These are phyloP conservation scores for Eubasilissa splendida DNA, from an alignment of 2,888 invertebrate genomes.

Conservation along the genomic window DNA sequence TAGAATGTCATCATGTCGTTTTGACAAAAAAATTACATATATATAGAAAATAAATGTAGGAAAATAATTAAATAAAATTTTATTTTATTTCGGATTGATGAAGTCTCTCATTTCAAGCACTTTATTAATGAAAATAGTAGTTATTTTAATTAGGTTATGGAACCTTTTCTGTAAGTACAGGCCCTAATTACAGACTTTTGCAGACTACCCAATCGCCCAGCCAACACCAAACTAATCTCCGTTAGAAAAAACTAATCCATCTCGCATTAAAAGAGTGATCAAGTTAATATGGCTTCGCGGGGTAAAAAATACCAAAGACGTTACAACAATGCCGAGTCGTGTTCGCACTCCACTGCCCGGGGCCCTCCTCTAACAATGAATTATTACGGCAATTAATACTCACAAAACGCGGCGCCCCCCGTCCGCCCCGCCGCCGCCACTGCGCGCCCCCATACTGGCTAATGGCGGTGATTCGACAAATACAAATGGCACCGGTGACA, in stretches of 20 bases:
- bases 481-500: slow-evolving; percentile 74
- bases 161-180: too few species aligned
- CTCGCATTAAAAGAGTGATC: slow-evolving; percentile 12
- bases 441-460: slow-evolving; percentile 41
- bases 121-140: too few species aligned
- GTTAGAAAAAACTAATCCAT: slow-evolving; percentile 23
- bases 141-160: too few species aligned
- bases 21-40: too few species aligned
- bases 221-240: not conserved
- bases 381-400: slow-evolving; percentile 58
- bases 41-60: too few species aligned
- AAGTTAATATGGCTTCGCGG: not conserved
- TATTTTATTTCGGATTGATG: too few species aligned
- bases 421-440: slow-evolving; percentile 40
- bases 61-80: too few species aligned
- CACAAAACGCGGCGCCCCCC: slow-evolving; percentile 53
- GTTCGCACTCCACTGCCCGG: slow-evolving; percentile 32
- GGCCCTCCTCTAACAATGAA: slow-evolving; percentile 51
- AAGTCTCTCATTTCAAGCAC: too few species aligned
- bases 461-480: slow-evolving; percentile 73
- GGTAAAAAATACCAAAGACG: slow-evolving; percentile 8
- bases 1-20: too few species aligned
- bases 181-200: not conserved
- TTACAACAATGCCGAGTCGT: slow-evolving; percentile 33
- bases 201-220: not conserved